Evolutionary conservation across 2,113 vertebrate genomes (phyloP).

Genomic region (cattle (Bos taurus)): DNA sequence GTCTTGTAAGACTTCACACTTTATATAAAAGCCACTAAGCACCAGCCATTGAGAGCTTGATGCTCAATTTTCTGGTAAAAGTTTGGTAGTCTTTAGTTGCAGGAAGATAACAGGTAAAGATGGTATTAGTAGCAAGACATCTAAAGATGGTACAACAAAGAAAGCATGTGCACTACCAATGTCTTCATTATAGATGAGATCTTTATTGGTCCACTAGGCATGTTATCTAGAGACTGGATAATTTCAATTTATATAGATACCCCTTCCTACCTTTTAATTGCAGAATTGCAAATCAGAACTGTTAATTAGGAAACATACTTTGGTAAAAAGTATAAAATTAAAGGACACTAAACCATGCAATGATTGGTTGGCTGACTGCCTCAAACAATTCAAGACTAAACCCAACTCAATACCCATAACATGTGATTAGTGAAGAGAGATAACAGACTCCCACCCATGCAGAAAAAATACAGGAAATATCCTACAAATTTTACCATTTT

Average conservation of each 20-base stretch:
- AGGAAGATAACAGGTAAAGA: background rate
- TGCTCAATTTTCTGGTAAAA: conserved; percentile 1
- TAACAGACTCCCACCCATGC: background rate
- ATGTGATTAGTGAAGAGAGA: background rate
- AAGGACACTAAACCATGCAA: background rate
- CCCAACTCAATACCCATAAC: background rate
- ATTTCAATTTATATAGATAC: background rate
- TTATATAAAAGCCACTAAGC: background rate
- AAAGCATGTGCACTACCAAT: background rate
- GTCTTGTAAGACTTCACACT: background rate
- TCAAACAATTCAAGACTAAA: conserved; percentile 22
- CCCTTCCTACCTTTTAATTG: background rate
- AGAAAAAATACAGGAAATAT: background rate
- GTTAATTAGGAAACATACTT: background rate
- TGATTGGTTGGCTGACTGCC: background rate
- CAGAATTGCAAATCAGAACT: background rate
- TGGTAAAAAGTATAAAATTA: background rate
- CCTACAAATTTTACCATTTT: background rate
- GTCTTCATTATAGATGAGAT: background rate
- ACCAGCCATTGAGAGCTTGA: background rate
- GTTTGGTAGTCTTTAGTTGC: background rate
- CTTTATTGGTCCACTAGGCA: background rate
- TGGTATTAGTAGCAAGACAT: background rate
- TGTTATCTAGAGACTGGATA: background rate
- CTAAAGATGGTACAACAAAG: background rate